Percentiles rank a stretch among this genome's conserved stretches.
These are phyloP conservation scores for Sylvilagus floridanus DNA, from an alignment of 2,797 vertebrate genomes.

Conservation along the genomic window DNA sequence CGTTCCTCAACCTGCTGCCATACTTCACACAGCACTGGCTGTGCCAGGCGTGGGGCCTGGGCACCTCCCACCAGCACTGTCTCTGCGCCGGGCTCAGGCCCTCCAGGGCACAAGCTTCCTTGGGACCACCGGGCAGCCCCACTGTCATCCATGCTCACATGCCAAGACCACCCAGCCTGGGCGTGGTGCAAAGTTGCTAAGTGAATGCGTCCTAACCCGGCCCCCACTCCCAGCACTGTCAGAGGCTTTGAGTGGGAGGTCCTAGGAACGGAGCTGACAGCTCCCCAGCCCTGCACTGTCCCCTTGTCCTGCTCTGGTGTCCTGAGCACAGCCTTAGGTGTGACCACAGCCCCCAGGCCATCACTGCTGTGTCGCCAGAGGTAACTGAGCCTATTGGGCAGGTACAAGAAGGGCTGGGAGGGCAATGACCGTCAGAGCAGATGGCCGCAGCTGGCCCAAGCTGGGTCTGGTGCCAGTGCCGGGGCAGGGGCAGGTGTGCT, in stretches of 20 bases:
- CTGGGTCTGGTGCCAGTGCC: background rate
- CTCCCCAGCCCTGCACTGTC: background rate
- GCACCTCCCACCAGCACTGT: fast-evolving
- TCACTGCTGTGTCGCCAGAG: background rate
- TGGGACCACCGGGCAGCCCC: background rate
- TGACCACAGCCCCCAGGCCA: background rate
- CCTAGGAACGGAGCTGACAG: background rate
- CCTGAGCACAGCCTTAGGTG: background rate
- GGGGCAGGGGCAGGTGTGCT: background rate
- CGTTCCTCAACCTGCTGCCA: background rate
- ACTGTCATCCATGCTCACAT: background rate
- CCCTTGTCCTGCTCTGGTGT: background rate
- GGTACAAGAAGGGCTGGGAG: background rate
- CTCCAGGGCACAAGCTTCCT: background rate
- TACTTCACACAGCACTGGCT: no score
- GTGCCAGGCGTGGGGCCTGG: no score
- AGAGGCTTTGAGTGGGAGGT: background rate
- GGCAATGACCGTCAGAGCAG: background rate
- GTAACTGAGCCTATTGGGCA: background rate
- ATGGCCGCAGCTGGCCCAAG: background rate
- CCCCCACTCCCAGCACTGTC: no score
- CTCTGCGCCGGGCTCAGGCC: background rate
- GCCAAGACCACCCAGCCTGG: background rate
- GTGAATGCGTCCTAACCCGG: background rate
- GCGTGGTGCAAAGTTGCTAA: background rate